Base-by-base conservation (phyloP, 1,140 invertebrate species). In the Thaumetopoea pityocampa region DNA sequence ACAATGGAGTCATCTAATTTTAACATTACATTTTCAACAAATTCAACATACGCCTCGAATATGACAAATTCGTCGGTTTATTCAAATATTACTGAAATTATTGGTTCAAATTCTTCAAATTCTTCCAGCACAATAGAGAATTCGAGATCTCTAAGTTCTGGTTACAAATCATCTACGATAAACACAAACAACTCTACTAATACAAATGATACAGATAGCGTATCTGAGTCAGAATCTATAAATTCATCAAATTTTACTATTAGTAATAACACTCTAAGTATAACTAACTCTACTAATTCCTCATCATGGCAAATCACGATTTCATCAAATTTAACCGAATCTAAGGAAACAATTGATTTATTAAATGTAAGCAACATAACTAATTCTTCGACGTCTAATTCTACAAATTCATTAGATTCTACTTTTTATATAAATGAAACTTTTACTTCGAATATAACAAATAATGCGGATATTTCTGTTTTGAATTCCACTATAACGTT, bases 1-100 rank as follows among this genome's bases (percentile, higher is more conserved):
- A n/a, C n/a, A n/a, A n/a, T n/a, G n/a, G n/a, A n/a, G n/a, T 36
- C 34, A 1, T 10, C 34, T 8, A 17, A 12, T n/a, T 35, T 35
- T 5, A 8, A 35, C 22, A 35, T 14, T 2, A 16, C 8, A 5
- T 24, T 24, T 17, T 36, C 34, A 1, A 26, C 34, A 7, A 24
- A n/a, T 16, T 17, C 14, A 2, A 4, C 9, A 1, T 8, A 14
- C 17, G 15, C 2, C 9, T 20, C 22, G 26, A 36, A 36, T n/a
- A 8, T 6, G 9, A 17, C 9, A 17, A 26, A 16, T 26, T 36
- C 22, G 10, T 36, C 22, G 1, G n/a, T 14, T 7, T 10, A 11
- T 11, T 10, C 22, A 3, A 23, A 26, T 17, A 6, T 8, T 3
- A 8, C 8, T 17, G 9, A 24, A 9, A 24, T 10, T 10, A 15